Base-by-base conservation (phyloP, 2,113 vertebrate species). In the Herpetotheres cachinnans region DNA sequence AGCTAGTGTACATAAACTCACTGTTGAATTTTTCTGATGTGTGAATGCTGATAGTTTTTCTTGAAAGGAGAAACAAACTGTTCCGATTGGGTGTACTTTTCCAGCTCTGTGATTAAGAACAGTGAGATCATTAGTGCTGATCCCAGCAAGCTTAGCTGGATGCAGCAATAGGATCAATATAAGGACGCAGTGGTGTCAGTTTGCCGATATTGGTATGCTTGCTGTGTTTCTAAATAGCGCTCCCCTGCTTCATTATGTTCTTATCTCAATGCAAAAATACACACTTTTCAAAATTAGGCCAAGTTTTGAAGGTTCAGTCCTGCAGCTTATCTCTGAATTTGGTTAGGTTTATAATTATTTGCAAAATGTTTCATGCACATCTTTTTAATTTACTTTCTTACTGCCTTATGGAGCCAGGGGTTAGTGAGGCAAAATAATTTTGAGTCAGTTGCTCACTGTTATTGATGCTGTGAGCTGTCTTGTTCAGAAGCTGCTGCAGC, bases 41-140 rank as follows among this genome's bases (percentile, higher is more conserved):
- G 21, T 65, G 42, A 79, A 90, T 66, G 63, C 85, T 72, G 58
- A 80, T 89, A 61, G 40, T 21, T 96, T 46, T 84, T 84, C 63
- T 90, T 83, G 59, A 81, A 67, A 92, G 56, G 36, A 90, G 38
- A 88, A 96, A 49, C 4, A 0, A 55, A 26, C 74, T 16, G 4
- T 93, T 92, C 32, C 26, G 3, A 83, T 86, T 83, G 77, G 74
- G 65, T 95, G 71, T 59, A 73, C 83, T 74, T 81, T 96, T 94
- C 82, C 94, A 96, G 55, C 36, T 91, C 61, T 30, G 38, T 95
- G 91, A 94, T 97, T 95, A 97, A 83, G 92, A 96, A 81, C 90
- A 71, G 79, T 49, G 74, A 94, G 70, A 86, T 97, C 72, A 13
- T 96, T 94, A 92, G 69, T 84, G 79, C 66, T 63, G 72, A 92